Evolutionary conservation across 2,888 invertebrate species (phyloP), one percentile per base, ranked within the genome.

Genomic region (Nemurella pictetii): DNA sequence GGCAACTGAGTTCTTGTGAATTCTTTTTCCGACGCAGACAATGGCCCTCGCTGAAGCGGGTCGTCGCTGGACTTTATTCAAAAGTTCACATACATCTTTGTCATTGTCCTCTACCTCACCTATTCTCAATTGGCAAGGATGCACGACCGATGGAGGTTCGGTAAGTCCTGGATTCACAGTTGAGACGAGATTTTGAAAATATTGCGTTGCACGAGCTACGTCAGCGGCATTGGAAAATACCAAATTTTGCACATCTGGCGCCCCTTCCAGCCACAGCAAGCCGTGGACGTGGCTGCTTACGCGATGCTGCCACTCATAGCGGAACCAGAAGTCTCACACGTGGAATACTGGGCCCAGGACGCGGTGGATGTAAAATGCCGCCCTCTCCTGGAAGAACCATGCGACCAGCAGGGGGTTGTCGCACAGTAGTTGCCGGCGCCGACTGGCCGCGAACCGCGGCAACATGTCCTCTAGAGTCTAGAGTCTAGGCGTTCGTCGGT

Each of bases 231-330:
- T 73, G 26, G 3, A 4, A 73, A 73, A 25, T 32, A 83, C 73
- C 20, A 86, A 20, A 27, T 75, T 81, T 12, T n/a, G 28, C 0
- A 77, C 73, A 80, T 85, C 84, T 12, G 87, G 87, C 12, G 85
- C 86, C 0, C 83, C 85, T 26, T 86, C 25, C 0, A 87, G 26
- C 87, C 87, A 87, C 12, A 87, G 72, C 0, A 87, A 36, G 0
- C 84, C 84, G 72, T 87, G 87, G 0, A 85, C 28, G 36, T 87
- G 87, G 29, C 85, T 85, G 25, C 83, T 36, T 74, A 87, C 87
- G 15, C 87, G 15, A 32, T 87, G 86, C 35, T 87, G 86, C 35
- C 29, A 83, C 29, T 85, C n/a, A n/a, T 83, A 77, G 29, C 86
- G 35, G 25, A 84, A 86, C 86, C 85, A 85, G 7, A 83, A 74